A percentile compares a stretch with the other conserved stretches of the same genome.
phyloP scores from a whole-genome alignment of 1,140 invertebrate species.

The Phymorhynchus buccinoides region DNA sequence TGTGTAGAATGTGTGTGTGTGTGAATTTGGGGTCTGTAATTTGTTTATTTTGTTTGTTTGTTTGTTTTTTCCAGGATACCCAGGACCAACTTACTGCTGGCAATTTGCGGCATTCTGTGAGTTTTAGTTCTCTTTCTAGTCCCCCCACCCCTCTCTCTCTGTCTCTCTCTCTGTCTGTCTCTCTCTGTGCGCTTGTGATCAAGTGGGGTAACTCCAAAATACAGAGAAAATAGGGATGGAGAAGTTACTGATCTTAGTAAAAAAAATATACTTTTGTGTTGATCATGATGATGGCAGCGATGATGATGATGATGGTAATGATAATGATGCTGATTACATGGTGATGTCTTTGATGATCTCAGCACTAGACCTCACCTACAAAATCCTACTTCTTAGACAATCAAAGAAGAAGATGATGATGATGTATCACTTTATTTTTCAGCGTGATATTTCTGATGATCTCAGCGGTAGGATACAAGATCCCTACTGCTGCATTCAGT shows the following conservation, averaged over 20 bases:
- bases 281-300: background rate
- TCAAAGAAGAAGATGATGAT: too few relatives aligned
- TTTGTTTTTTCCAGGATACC: constrained; percentile 61
- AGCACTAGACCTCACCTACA: too few relatives aligned
- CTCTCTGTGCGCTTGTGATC: too few relatives aligned
- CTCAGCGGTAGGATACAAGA: constrained; percentile 66
- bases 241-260: background rate
- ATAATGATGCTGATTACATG: background rate
- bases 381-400: too few relatives aligned
- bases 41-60: background rate
- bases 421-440: too few relatives aligned
- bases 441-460: constrained; percentile 64
- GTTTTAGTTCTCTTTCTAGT: constrained; percentile 42
- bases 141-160: too few relatives aligned
- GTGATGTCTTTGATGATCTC: constrained; percentile 61
- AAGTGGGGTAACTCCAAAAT: too few relatives aligned
- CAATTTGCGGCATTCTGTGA: constrained; percentile 68
- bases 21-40: too few relatives aligned
- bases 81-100: constrained; percentile 64
- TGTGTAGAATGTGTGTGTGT: too few relatives aligned
- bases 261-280: background rate
- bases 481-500: constrained; percentile 66
- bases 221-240: too few relatives aligned
- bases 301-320: background rate
- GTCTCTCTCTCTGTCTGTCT: too few relatives aligned